Base-by-base conservation (phyloP, 92 coral and sea anemone genomes). In the Bergia sp. region DNA sequence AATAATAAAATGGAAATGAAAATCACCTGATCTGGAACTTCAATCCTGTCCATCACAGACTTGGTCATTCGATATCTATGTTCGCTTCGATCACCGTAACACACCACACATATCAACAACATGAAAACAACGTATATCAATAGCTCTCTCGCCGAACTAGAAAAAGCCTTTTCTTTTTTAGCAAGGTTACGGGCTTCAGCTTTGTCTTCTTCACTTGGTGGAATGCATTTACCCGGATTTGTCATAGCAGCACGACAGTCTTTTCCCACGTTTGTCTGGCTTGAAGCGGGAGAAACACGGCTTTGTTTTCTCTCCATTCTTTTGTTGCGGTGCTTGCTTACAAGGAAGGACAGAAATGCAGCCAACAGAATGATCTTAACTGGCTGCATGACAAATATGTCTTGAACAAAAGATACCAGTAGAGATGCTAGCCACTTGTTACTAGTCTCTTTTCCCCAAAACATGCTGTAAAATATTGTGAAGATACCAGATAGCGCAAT, bases 11-110 rank as follows among this genome's bases (percentile, higher is more conserved):
- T 21, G 11, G 29, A 37, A 37, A 13, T 37, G 20, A 16, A 7
- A 61, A 75, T 89, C 39, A 92, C 94, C 90, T 44, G 75, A 7
- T 75, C 72, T 7, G 91, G 88, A 13, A 45, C 13, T 39, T 90
- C 80, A 11, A 92, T 79, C 39, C 94, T 90, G 67, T 92, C 88
- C 66, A 40, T 77, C 85, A 92, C 79, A 6, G 94, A 92, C 73
- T 81, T 86, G n/a, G 90, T 81, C 94, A 92, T 92, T 49, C 42
- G 89, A 55, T 86, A 89, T 73, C 94, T 89, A 50, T 86, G 86
- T 20, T 89, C 88, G 50, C 90, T 92, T 50, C 92, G 64, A 83
- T 76, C 85, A 36, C 92, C 94, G 50, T 92, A 92, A 50, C 92
- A 89, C 36, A 92, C 90, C 82, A 89, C 83, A 82, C 90, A 72